Percentiles rank a stretch among this genome's conserved stretches.
Conservation (phyloP, 2,888 invertebrate species). For the Acronicta aceris region DNA sequence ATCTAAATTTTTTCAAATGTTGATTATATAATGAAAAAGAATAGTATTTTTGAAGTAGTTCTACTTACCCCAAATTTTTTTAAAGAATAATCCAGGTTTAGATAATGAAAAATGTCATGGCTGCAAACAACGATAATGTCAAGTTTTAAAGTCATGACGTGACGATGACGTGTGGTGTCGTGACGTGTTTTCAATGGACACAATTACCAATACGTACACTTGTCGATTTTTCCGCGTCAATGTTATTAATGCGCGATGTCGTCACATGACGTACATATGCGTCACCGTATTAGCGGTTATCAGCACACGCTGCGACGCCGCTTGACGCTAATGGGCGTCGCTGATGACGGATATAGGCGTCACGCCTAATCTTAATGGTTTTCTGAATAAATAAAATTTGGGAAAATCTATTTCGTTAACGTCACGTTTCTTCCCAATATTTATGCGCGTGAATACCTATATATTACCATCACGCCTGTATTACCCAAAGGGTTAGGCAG, state of each 20-base stretch:
- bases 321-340: slow-evolving; percentile 54
- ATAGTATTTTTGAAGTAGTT: too few relatives aligned
- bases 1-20: too few relatives aligned
- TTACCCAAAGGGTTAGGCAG: too few relatives aligned
- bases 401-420: slow-evolving; percentile 20
- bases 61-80: too few relatives aligned
- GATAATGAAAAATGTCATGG: too few relatives aligned
- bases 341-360: slow-evolving; percentile 59
- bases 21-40: too few relatives aligned
- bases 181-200: slow-evolving; percentile 58
- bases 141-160: too few relatives aligned
- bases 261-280: slow-evolving; percentile 41
- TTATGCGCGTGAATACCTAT: background rate
- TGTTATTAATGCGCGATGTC: slow-evolving; percentile 74
- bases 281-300: slow-evolving; percentile 63
- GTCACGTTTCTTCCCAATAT: slow-evolving; percentile 9
- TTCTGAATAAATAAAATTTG: slow-evolving; percentile 50
- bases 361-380: slow-evolving; percentile 53
- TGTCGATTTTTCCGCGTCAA: slow-evolving; percentile 80
- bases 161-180: background rate
- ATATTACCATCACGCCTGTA: too few relatives aligned
- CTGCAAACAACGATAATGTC: too few relatives aligned
- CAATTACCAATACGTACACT: slow-evolving; percentile 64
- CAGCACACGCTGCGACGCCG: slow-evolving; percentile 51
- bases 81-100: too few relatives aligned